Percentiles rank a stretch among this genome's conserved stretches.
phyloP scores from a whole-genome alignment of 2,797 vertebrate species.

The Peromyscus eremicus region DNA sequence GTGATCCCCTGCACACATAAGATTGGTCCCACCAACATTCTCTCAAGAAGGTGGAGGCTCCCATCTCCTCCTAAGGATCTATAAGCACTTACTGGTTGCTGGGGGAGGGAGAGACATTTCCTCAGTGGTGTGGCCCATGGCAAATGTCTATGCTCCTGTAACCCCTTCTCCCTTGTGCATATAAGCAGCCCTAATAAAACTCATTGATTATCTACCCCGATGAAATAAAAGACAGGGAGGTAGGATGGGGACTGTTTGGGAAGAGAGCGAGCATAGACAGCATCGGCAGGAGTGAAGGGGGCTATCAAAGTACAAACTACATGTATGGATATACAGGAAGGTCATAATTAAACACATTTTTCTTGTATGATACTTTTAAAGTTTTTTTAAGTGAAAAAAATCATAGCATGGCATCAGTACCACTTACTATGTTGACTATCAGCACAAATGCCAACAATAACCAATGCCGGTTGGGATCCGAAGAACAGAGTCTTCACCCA shows the following conservation, averaged over 20 bases:
- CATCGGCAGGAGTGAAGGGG: neutral
- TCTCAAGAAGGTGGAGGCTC: neutral
- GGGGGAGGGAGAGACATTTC: neutral
- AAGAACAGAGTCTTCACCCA: neutral
- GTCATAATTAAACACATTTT: neutral
- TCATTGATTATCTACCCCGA: neutral
- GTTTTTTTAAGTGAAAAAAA: neutral
- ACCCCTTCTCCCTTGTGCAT: too few species aligned
- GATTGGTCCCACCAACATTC: neutral
- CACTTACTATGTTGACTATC: too few species aligned
- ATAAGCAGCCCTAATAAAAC: neutral
- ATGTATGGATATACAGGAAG: neutral
- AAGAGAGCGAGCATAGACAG: neutral
- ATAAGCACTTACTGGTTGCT: neutral
- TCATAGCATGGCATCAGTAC: neutral
- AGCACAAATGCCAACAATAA: neutral
- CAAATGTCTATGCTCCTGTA: neutral
- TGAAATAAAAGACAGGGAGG: neutral
- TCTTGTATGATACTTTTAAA: neutral
- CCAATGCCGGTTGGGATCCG: fast-evolving
- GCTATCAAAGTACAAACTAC: neutral
- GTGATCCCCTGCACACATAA: too few species aligned
- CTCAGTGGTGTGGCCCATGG: neutral
- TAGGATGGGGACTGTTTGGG: too few species aligned
- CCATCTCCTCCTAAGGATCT: neutral